Percentiles rank a stretch among this genome's conserved stretches.
These are phyloP conservation scores for Cephalopholis sonnerati DNA, from an alignment of 2,113 vertebrate genomes.

Conservation along the genomic window DNA sequence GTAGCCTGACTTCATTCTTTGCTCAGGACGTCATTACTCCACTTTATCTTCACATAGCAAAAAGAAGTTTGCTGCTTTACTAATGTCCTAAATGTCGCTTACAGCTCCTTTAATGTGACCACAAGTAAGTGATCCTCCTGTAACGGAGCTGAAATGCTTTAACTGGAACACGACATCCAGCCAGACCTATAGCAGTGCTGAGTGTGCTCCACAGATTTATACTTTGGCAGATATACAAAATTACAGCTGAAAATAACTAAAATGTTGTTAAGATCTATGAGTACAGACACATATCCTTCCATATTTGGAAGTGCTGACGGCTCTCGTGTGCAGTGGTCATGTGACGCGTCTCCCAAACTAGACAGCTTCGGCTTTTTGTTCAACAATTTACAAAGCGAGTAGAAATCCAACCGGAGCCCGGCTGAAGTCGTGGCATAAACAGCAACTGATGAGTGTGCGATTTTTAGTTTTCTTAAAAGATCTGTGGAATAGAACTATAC, in stretches of 20 bases:
- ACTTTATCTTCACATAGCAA: too few relatives aligned
- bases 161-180: constrained; percentile 15
- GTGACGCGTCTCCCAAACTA: constrained; percentile 16
- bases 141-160: constrained; percentile 45
- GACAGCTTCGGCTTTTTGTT: constrained; percentile 25
- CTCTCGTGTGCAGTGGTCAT: constrained; percentile 37
- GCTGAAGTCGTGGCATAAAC: constrained; percentile 34
- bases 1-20: too few relatives aligned
- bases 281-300: constrained; percentile 20
- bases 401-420: neutral
- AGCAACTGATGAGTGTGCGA: constrained; percentile 31
- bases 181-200: constrained; percentile 37
- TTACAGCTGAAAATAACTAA: constrained; percentile 32
- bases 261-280: constrained; percentile 19
- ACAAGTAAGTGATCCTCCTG: constrained; percentile 2
- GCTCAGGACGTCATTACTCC: too few relatives aligned
- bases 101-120: neutral
- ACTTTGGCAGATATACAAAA: constrained; percentile 72
- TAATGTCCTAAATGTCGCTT: too few relatives aligned
- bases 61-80: too few relatives aligned
- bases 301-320: constrained; percentile 41
- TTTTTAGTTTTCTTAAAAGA: constrained; percentile 44
- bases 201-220: constrained; percentile 47
- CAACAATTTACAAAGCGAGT: constrained; percentile 24
- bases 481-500: constrained; percentile 53